phyloP scores from a whole-genome alignment of 2,888 invertebrate genomes.

The Rhamphomyia laevipes region DNA sequence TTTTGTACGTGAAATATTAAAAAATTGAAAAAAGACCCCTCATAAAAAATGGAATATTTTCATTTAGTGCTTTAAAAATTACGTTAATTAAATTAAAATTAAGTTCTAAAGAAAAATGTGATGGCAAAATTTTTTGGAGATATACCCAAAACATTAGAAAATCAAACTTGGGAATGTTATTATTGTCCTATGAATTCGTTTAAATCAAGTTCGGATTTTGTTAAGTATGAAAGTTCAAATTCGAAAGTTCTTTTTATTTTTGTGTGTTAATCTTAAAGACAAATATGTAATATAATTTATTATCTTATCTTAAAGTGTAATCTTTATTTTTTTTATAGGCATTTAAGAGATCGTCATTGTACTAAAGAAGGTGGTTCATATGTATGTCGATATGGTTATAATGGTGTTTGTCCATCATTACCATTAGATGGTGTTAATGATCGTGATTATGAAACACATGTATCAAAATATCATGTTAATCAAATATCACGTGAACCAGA shows the following conservation, averaged over 20 bases:
- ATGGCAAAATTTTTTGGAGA: too few relatives aligned
- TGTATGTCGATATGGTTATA: constrained; percentile 78
- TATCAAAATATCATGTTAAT: constrained; percentile 51
- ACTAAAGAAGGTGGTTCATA: constrained; percentile 75
- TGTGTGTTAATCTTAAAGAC: not conserved
- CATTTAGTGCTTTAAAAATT: too few relatives aligned
- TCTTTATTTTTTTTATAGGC: constrained; percentile 42
- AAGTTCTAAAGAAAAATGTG: too few relatives aligned
- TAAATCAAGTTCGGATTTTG: constrained; percentile 46
- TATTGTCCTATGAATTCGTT: constrained; percentile 49
- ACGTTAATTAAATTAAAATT: too few relatives aligned
- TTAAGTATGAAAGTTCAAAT: constrained; percentile 38
- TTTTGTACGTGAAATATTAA: too few relatives aligned
- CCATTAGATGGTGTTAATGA: constrained; percentile 84
- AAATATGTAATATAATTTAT: not conserved
- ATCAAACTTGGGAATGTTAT: constrained; percentile 35
- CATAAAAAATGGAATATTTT: too few relatives aligned
- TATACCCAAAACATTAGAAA: too few relatives aligned
- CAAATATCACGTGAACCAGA: constrained; percentile 37
- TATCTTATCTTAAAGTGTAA: not conserved
- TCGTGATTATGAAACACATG: constrained; percentile 78
- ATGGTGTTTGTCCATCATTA: constrained; percentile 72
- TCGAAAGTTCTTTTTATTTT: constrained; percentile 1
- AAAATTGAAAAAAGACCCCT: too few relatives aligned
- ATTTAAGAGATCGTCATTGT: constrained; percentile 68